Conservation (phyloP, 2,113 vertebrate species). For the Myrmophylax atrothorax region DNA sequence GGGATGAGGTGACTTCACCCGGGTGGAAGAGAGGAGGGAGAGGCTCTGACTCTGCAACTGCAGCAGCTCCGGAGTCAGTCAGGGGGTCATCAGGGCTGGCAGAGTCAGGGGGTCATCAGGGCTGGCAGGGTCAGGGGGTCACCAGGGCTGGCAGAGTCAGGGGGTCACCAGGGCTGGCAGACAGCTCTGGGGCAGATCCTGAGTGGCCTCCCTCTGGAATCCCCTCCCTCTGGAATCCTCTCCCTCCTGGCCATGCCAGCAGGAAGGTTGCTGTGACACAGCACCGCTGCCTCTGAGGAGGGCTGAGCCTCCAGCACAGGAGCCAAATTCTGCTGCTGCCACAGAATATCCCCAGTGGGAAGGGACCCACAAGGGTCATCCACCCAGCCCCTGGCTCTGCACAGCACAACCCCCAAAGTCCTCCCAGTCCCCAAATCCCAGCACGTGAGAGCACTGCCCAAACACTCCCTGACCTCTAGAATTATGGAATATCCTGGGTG, state of each 20-base stretch:
- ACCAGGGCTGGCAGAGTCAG: slow-evolving; percentile 18
- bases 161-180: neutral
- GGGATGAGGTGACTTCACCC: slow-evolving; percentile 5
- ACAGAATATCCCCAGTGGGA: neutral
- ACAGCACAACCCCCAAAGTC: neutral
- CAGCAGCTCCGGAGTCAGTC: neutral
- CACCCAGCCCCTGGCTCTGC: neutral
- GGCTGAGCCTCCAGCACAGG: neutral
- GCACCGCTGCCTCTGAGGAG: neutral
- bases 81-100: neutral
- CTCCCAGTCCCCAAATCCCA: no score
- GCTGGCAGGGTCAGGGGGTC: neutral
- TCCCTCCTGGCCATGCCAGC: neutral
- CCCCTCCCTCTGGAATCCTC: neutral
- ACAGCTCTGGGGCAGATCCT: neutral
- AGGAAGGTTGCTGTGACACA: neutral
- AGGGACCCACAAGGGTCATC: neutral
- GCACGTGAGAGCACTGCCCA: no score
- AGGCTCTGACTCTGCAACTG: neutral
- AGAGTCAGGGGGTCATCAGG: neutral
- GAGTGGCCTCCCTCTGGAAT: accelerated
- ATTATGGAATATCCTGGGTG: neutral
- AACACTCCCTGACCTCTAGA: no score
- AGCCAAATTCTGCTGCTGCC: neutral
- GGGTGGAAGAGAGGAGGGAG: neutral